Evolutionary conservation across 2,113 vertebrate species (phyloP).

Genomic region (Phainopepla nitens): DNA sequence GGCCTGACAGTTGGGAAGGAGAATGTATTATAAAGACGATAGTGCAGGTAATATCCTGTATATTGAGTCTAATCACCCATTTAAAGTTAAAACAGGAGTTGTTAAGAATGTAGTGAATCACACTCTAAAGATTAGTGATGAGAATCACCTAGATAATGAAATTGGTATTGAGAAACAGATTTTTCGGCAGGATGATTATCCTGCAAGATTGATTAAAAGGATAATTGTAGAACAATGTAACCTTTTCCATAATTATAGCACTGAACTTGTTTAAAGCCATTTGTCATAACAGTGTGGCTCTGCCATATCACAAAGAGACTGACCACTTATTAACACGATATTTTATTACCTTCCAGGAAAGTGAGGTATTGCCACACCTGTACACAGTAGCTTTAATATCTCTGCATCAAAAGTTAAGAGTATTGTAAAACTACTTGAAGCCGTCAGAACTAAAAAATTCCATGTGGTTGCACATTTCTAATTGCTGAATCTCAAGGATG

Average conservation of each 20-base stretch:
- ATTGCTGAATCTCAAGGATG: background rate
- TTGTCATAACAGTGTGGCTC: conserved; percentile 69
- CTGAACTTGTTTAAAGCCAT: conserved; percentile 77
- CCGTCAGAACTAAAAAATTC: background rate
- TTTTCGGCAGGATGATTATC: conserved; percentile 80
- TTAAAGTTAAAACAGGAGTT: conserved; percentile 81
- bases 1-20: conserved; percentile 66
- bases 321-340: conserved; percentile 66
- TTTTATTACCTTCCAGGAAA: conserved; percentile 61
- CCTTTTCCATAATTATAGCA: conserved; percentile 73
- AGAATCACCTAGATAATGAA: conserved; percentile 83
- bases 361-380: conserved; percentile 35
- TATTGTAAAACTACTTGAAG: background rate
- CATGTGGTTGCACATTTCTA: background rate
- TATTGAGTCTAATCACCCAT: conserved; percentile 82
- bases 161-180: conserved; percentile 81
- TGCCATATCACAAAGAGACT: conserved; percentile 63
- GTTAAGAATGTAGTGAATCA: conserved; percentile 78
- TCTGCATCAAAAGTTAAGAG: conserved; percentile 20
- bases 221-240: conserved; percentile 82
- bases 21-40: conserved; percentile 75
- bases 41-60: conserved; percentile 78
- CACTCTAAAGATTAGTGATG: conserved; percentile 79
- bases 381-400: background rate
- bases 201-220: conserved; percentile 78